Evolutionary conservation across 2,797 vertebrate species (phyloP), one percentile per base, ranked within the genome.

Genomic region (Falco naumanni): DNA sequence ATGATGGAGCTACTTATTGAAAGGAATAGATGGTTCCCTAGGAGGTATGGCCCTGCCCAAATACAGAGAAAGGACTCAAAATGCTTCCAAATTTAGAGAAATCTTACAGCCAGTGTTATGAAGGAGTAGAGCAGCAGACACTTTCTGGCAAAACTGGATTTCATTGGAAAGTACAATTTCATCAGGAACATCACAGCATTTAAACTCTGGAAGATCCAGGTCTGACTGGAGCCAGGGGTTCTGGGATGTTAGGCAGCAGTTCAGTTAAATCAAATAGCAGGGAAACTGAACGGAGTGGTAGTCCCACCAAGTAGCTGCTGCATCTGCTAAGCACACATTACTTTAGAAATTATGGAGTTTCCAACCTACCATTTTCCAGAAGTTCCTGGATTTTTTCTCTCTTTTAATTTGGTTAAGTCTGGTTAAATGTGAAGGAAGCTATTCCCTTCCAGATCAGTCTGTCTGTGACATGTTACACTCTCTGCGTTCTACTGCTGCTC

Each of bases 41-140:
- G 4, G 2, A 66, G 21, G 18, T 31, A 84, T 0, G 0, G 5
- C 0, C 0, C 20, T 70, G 24, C 66, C 70, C 48, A 88, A 79
- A 85, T 11, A 47, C 11, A 77, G 41, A 16, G 11, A 26, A 80
- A 84, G 9, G 71, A 65, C 48, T 69, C 11, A 47, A 79, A 77
- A 56, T 2, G 1, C 31, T 48, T 48, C 5, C 7, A 74, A 50
- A 31, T 85, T 71, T 34, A 63, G 21, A 66, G 12, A 51, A 83
- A 33, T 60, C 21, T 81, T 74, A 25, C 5, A 72, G 22, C 1
- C 33, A 43, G 8, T 31, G 25, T 54, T 54, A 37, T 5, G 34
- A 85, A 75, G 16, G 47, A 85, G 43, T 7, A 48, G 18, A 83
- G 28, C 3, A 80, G 34, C 15, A 78, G 10, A 39, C 9, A 16